These are phyloP conservation scores for Pachypanchax playfairii DNA, from an alignment of 2,113 vertebrate species.

Conservation along the genomic window DNA sequence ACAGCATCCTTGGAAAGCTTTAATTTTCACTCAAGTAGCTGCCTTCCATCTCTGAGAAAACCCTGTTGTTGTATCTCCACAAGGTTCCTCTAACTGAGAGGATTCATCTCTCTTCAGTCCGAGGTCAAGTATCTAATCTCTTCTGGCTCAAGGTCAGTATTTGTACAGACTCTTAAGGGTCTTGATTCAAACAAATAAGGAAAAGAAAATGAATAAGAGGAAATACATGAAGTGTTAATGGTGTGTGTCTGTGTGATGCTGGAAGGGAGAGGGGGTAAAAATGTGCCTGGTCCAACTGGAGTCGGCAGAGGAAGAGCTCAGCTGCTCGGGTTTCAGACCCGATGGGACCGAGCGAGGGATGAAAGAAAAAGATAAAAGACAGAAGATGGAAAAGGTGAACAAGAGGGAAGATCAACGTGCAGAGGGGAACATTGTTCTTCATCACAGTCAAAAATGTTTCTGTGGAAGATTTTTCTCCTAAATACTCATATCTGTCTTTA, in stretches of 20 bases:
- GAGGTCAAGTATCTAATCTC: slow-evolving; percentile 72
- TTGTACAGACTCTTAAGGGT: slow-evolving; percentile 59
- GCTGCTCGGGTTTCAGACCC: slow-evolving; percentile 55
- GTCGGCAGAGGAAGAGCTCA: slow-evolving; percentile 57
- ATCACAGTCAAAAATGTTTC: slow-evolving; percentile 78
- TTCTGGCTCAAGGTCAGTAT: slow-evolving; percentile 70
- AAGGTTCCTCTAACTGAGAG: slow-evolving; percentile 65
- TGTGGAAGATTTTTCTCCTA: no score
- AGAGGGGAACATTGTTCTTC: slow-evolving; percentile 86
- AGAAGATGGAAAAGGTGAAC: slow-evolving; percentile 80
- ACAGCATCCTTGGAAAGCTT: slow-evolving; percentile 74
- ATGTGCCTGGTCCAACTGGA: slow-evolving; percentile 29
- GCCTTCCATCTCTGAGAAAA: slow-evolving; percentile 67
- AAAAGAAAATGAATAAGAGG: slow-evolving; percentile 62
- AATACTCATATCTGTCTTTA: not conserved
- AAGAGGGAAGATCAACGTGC: slow-evolving; percentile 80
- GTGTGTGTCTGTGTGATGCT: slow-evolving; percentile 15
- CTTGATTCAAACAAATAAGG: slow-evolving; percentile 69
- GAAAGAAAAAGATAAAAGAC: slow-evolving; percentile 82
- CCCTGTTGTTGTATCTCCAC: slow-evolving; percentile 56
- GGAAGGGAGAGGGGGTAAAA: slow-evolving; percentile 6
- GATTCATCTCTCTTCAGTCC: slow-evolving; percentile 59
- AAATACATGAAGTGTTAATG: slow-evolving; percentile 40
- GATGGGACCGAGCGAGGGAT: slow-evolving; percentile 52
- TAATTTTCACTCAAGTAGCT: slow-evolving; percentile 75